A percentile compares a stretch with the other conserved stretches of the same genome.
phyloP scores from a whole-genome alignment of 2,113 vertebrate genomes.

The Polypterus senegalus region DNA sequence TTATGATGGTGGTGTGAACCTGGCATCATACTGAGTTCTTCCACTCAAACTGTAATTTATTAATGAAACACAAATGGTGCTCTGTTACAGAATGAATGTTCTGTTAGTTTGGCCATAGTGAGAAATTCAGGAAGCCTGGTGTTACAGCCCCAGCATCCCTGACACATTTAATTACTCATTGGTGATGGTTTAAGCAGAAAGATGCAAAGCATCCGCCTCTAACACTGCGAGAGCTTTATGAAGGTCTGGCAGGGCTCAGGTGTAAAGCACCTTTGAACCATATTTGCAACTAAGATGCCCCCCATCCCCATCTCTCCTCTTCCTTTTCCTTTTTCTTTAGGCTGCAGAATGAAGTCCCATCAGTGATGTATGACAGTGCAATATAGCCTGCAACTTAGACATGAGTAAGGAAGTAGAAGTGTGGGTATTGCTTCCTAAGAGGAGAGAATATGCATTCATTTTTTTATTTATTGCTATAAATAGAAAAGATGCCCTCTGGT shows the following conservation, averaged over 20 bases:
- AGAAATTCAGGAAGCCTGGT: conserved; percentile 42
- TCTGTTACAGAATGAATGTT: conserved; percentile 36
- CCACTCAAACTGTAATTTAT: conserved; percentile 21
- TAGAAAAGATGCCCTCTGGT: no score
- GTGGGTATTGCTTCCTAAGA: no score
- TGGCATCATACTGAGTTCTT: no score
- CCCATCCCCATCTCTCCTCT: conserved; percentile 15
- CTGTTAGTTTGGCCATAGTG: conserved; percentile 36
- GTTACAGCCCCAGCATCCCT: conserved; percentile 47
- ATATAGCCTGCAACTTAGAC: no score
- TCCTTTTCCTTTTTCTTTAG: no score
- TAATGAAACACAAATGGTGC: conserved; percentile 27
- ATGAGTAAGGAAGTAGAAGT: no score
- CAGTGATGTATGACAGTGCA: no score
- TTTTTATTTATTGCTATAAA: no score
- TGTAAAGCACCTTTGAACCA: conserved; percentile 32
- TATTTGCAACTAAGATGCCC: conserved; percentile 6
- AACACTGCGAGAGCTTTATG: conserved; percentile 35
- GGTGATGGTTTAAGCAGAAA: conserved; percentile 46
- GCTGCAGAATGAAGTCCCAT: no score
- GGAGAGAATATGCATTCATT: no score
- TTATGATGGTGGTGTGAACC: no score
- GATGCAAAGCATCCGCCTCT: conserved; percentile 23
- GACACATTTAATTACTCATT: conserved; percentile 57
- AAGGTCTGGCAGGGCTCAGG: conserved; percentile 40